A percentile compares a stretch with the other conserved stretches of the same genome.
Conservation (phyloP, 2,888 invertebrate species). For the Entomobrya proxima region DNA sequence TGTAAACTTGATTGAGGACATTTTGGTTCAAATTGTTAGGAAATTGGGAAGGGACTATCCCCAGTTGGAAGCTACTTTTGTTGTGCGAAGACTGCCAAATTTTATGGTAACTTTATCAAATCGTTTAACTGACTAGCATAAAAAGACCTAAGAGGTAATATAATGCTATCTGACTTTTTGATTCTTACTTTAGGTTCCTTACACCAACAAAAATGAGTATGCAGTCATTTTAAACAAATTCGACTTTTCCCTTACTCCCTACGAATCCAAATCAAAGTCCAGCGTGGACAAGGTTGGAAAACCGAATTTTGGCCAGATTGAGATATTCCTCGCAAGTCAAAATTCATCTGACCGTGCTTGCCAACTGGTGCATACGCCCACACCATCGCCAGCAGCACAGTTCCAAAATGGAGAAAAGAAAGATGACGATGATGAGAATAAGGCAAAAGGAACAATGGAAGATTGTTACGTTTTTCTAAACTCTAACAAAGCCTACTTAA, state of each 20-base stretch:
- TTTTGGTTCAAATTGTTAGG: conserved; percentile 67
- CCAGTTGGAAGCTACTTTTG: conserved; percentile 67
- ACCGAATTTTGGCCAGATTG: conserved; percentile 69
- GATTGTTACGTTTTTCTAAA: conserved; percentile 57
- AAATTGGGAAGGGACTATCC: conserved; percentile 58
- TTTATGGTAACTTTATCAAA: conserved; percentile 68
- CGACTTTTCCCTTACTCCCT: conserved; percentile 66
- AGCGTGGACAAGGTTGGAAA: conserved; percentile 54
- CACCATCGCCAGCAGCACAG: background rate
- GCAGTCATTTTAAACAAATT: conserved; percentile 71
- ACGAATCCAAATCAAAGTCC: conserved; percentile 42
- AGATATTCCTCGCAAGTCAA: conserved; percentile 61
- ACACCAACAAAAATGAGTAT: conserved; percentile 73
- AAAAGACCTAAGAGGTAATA: too few relatives aligned
- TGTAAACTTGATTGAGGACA: conserved; percentile 73
- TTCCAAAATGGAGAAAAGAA: background rate
- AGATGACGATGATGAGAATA: background rate
- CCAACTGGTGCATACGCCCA: conserved; percentile 33
- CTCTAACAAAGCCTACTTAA: conserved; percentile 67
- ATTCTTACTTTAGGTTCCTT: conserved; percentile 66
- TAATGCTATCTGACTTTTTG: background rate
- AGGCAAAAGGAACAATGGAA: conserved; percentile 41
- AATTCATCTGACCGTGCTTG: background rate
- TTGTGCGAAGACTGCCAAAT: conserved; percentile 71
- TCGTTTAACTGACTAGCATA: too few relatives aligned